Conservation (phyloP, 2,797 vertebrate species). For the Notamacropus eugenii region DNA sequence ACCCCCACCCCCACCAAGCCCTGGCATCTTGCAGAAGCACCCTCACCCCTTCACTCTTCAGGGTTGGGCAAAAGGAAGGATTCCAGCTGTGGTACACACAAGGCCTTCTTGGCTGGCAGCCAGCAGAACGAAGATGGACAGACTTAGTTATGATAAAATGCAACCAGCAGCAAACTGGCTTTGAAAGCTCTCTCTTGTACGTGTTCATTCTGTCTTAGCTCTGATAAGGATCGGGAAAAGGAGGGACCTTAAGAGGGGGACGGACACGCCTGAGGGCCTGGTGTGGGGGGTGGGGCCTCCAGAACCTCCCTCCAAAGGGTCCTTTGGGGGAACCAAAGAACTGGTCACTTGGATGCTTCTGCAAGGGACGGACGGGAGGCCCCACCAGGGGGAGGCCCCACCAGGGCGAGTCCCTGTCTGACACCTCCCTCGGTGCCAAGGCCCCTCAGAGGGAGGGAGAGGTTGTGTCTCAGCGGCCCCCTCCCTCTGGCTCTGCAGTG, state of each 20-base stretch:
- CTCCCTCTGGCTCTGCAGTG: neutral
- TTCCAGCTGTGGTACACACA: neutral
- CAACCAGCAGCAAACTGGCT: conserved; percentile 28
- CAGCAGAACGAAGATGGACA: conserved; percentile 35
- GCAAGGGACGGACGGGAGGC: neutral
- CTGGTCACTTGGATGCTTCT: neutral
- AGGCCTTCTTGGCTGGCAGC: neutral
- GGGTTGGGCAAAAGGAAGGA: neutral
- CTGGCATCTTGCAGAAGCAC: conserved; percentile 7
- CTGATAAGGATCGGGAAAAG: conserved; percentile 55
- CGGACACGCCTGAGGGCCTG: neutral
- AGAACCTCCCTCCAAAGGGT: neutral
- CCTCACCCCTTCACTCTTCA: neutral
- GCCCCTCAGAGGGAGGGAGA: neutral
- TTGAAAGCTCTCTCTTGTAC: conserved; percentile 24
- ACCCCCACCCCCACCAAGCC: neutral
- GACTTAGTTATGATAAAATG: conserved; percentile 46
- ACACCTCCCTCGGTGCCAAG: too few relatives aligned
- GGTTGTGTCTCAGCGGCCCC: neutral
- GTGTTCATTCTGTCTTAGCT: conserved; percentile 21
- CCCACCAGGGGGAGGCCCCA: neutral
- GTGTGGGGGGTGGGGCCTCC: neutral
- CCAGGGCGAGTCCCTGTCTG: neutral
- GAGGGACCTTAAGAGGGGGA: too few relatives aligned
- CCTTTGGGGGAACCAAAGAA: neutral